Conservation (phyloP, 1,140 invertebrate genomes). For the Eciton burchellii region DNA sequence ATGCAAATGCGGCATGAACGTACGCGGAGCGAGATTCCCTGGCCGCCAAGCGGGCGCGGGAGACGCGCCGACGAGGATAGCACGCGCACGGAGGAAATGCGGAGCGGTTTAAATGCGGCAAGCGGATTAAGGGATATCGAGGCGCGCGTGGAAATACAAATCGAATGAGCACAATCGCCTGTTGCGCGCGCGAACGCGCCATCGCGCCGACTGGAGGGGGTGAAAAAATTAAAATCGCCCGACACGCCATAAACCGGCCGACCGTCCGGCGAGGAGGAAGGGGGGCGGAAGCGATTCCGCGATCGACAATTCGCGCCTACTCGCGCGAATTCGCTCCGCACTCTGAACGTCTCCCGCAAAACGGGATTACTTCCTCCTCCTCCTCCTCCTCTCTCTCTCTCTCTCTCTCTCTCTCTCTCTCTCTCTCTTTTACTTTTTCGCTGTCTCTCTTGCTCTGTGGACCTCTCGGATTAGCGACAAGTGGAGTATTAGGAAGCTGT, state of each 20-base stretch:
- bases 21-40: conserved; percentile 1
- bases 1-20: conserved; percentile 21
- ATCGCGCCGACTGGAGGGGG: background rate
- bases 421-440: background rate
- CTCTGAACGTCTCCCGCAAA: background rate
- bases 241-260: background rate
- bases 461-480: conserved; percentile 1
- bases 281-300: background rate
- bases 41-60: background rate
- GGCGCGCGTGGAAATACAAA: conserved; percentile 51
- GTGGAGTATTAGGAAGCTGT: background rate
- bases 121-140: conserved; percentile 60
- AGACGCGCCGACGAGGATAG: background rate
- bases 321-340: background rate
- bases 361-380: no score
- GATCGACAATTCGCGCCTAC: background rate
- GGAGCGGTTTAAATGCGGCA: conserved; percentile 42
- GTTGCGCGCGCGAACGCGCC: conserved; percentile 36
- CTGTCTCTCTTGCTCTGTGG: background rate
- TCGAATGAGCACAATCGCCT: conserved; percentile 55
- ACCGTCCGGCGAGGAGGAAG: no score
- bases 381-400: no score
- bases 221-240: conserved; percentile 52
- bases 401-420: no score
- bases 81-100: conserved; percentile 10